Evolutionary conservation across 2,113 vertebrate species (phyloP).

Genomic region (Eira barbara): DNA sequence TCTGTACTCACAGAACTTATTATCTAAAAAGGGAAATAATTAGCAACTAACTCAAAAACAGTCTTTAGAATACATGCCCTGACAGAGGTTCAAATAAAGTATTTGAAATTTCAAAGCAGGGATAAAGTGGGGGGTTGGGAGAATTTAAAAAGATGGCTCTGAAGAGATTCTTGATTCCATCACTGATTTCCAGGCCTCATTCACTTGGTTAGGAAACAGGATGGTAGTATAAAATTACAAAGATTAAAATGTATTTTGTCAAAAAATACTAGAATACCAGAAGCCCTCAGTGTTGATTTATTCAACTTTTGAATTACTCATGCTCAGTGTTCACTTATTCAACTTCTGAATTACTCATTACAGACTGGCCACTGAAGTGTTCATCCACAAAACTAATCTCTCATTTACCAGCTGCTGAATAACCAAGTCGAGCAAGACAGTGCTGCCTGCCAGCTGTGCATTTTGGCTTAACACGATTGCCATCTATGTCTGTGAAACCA

Average conservation of each 20-base stretch:
- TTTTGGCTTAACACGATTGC: slow-evolving; percentile 18
- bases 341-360: slow-evolving; percentile 43
- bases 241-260: slow-evolving; percentile 19
- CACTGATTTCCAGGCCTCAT: slow-evolving; percentile 23
- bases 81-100: slow-evolving; percentile 8
- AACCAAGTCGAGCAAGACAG: slow-evolving; percentile 32
- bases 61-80: background rate
- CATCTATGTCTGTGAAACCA: slow-evolving; percentile 2
- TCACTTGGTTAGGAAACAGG: background rate
- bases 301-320: slow-evolving; percentile 33
- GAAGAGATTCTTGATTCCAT: background rate
- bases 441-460: background rate
- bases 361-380: slow-evolving; percentile 36
- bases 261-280: slow-evolving; percentile 48
- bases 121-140: background rate
- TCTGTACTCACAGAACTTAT: background rate
- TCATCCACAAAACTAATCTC: slow-evolving; percentile 41
- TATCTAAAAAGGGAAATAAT: background rate
- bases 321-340: background rate
- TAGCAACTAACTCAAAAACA: slow-evolving; percentile 20
- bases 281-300: background rate
- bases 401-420: background rate
- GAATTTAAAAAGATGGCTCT: slow-evolving; percentile 36
- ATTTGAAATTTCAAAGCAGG: slow-evolving; percentile 36
- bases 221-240: background rate